Conservation (phyloP, 2,888 invertebrate genomes). For the Xestoiulus laeticollis region DNA sequence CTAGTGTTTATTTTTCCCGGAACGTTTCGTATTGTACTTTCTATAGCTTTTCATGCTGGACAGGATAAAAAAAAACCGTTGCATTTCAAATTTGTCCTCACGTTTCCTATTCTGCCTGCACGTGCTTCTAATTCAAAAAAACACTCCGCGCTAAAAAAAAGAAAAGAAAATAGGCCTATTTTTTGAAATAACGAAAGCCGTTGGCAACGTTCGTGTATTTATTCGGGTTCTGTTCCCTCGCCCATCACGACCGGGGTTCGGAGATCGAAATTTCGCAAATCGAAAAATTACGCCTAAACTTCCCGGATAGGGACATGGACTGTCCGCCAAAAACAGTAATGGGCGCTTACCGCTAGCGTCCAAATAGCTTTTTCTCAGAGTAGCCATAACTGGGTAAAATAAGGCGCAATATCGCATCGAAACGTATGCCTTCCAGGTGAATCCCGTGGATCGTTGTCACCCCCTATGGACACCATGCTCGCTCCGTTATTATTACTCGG, state of each 20-base stretch:
- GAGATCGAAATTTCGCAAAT: background rate
- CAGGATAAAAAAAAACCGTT: background rate
- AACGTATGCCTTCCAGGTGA: background rate
- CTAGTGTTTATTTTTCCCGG: too few relatives aligned
- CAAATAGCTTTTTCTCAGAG: background rate
- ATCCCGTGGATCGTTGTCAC: conserved; percentile 41
- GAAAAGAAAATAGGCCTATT: background rate
- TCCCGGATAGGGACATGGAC: background rate
- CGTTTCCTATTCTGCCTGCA: background rate
- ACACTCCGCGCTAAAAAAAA: too few relatives aligned
- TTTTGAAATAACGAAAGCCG: background rate
- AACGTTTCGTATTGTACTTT: too few relatives aligned
- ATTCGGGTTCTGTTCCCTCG: background rate
- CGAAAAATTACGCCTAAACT: background rate
- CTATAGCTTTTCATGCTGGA: too few relatives aligned
- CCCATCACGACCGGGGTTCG: background rate
- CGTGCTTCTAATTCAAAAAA: background rate
- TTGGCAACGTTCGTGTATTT: background rate
- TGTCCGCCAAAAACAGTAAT: background rate
- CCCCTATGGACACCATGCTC: conserved; percentile 48
- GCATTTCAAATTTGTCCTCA: background rate
- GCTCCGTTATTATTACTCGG: conserved; percentile 57
- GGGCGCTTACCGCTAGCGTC: conserved; percentile 1
- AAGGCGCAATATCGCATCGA: background rate
- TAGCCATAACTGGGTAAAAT: background rate